Base-by-base conservation (phyloP, 2,888 invertebrate genomes). In the Atherix ibis region DNA sequence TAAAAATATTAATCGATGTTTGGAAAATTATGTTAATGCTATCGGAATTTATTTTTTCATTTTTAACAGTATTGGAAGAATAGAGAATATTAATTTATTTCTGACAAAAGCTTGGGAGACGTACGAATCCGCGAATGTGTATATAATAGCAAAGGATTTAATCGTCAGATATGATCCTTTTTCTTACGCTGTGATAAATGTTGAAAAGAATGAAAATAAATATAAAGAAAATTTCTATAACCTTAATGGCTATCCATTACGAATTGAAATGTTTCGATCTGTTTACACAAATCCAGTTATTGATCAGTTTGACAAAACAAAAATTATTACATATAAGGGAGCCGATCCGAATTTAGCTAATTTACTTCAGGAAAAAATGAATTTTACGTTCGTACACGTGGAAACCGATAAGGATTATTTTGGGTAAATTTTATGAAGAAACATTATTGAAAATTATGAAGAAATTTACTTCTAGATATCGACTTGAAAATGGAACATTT, bases 181-280 rank as follows among this genome's bases (percentile, higher is more conserved):
- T 19, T 8, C 14, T 15, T 37, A 34, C 27, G 22, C 34, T 34
- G n/a, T 33, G 4, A 27, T 14, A 18, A 27, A 25, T n/a, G 18
- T 36, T 31, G 13, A 14, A 13, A 14, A 27, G 3, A 13, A 15
- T 5, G 28, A 32, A 13, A n/a, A 35, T 13, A 25, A 31, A 31
- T 28, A 15, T 22, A 16, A n/a, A 17, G 39, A 42, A 4, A 32
- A 46, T 3, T 55, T 60, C 34, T 13, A 37, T 9, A 49, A 59
- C 37, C 42, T 61, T 1, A 42, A 59, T 34, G 53, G 51, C 2
- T 58, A 58, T 44, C 48, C 53, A 2, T 5, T 61, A 9, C 48
- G 48, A 3, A 42, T 52, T 1, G 56, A 60, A 37, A 49, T 56
- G 17, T 59, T 60, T 32, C 44, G 48, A 34, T 57, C 60, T 0